Percentiles rank a stretch among this genome's conserved stretches.
These are phyloP conservation scores for Drosophila sp. DNA, from an alignment of 1,140 invertebrate species.

Conservation along the genomic window DNA sequence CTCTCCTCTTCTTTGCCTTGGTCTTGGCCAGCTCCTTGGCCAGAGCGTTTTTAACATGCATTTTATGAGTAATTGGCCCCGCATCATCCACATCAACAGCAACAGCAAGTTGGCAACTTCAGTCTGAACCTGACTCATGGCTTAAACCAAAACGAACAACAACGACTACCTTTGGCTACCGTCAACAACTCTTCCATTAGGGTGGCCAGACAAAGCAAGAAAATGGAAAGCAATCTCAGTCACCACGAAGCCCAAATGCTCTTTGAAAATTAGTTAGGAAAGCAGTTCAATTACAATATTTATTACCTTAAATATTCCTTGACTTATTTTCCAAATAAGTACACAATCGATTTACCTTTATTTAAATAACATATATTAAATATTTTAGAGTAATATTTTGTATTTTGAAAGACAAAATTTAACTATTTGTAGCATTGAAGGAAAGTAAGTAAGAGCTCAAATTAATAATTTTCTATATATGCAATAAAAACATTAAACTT, in stretches of 20 bases:
- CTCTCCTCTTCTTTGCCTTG: neutral
- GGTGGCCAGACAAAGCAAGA: slow-evolving; percentile 55
- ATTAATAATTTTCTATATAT: too few species aligned
- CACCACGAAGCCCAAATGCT: slow-evolving; percentile 33
- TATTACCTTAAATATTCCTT: neutral
- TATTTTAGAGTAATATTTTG: too few species aligned
- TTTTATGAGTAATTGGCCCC: slow-evolving; percentile 84
- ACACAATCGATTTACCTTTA: too few species aligned
- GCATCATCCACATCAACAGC: slow-evolving; percentile 69
- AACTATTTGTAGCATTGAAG: too few species aligned
- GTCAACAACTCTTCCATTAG: slow-evolving; percentile 70
- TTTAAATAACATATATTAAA: too few species aligned
- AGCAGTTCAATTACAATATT: neutral
- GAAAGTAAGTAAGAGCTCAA: too few species aligned
- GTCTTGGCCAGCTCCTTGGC: slow-evolving; percentile 25
- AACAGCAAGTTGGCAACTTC: slow-evolving; percentile 33
- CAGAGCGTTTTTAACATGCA: slow-evolving; percentile 75
- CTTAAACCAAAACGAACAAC: slow-evolving; percentile 47
- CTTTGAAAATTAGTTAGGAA: slow-evolving; percentile 15
- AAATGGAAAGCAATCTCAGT: slow-evolving; percentile 3
- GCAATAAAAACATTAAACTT: too few species aligned
- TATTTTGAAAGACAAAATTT: too few species aligned
- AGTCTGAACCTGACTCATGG: slow-evolving; percentile 45
- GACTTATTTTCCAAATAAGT: too few species aligned
- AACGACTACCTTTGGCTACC: slow-evolving; percentile 64